A percentile compares a stretch with the other conserved stretches of the same genome.
These are phyloP conservation scores for Antheraea assamensis DNA, from an alignment of 2,888 invertebrate species.

Conservation along the genomic window DNA sequence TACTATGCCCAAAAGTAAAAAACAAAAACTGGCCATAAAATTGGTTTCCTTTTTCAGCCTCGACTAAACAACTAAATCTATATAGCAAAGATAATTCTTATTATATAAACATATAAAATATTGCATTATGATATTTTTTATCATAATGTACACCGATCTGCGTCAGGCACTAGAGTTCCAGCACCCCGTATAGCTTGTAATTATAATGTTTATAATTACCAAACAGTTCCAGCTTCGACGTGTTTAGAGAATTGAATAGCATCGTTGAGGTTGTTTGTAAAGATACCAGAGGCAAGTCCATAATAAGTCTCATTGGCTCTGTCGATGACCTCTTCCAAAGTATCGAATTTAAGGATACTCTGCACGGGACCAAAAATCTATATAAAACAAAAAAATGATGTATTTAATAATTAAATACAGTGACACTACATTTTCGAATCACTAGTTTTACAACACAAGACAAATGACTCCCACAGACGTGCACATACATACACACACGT, in stretches of 20 bases:
- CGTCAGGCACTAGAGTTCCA: neutral
- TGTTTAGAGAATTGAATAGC: conserved; percentile 88
- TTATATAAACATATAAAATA: too few species aligned
- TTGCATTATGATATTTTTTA: neutral
- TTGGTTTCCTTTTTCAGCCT: too few species aligned
- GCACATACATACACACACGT: too few species aligned
- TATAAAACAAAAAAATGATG: neutral
- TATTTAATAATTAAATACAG: neutral
- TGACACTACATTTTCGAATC: too few species aligned
- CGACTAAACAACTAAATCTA: too few species aligned
- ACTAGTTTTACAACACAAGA: too few species aligned
- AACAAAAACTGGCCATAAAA: too few species aligned
- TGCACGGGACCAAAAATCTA: conserved; percentile 96
- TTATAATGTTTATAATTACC: conserved; percentile 64
- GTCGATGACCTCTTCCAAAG: conserved; percentile 89
- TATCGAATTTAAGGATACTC: conserved; percentile 91
- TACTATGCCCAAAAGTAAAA: too few species aligned
- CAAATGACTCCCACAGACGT: too few species aligned
- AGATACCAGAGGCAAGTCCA: conserved; percentile 91
- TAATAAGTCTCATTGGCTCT: conserved; percentile 91
- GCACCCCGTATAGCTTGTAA: neutral
- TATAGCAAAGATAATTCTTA: too few species aligned
- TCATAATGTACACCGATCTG: neutral
- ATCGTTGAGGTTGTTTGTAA: conserved; percentile 90
- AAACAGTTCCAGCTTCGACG: conserved; percentile 90